These are phyloP conservation scores for Sebastes matsubarae DNA, from an alignment of 2,797 vertebrate genomes.

Conservation along the genomic window DNA sequence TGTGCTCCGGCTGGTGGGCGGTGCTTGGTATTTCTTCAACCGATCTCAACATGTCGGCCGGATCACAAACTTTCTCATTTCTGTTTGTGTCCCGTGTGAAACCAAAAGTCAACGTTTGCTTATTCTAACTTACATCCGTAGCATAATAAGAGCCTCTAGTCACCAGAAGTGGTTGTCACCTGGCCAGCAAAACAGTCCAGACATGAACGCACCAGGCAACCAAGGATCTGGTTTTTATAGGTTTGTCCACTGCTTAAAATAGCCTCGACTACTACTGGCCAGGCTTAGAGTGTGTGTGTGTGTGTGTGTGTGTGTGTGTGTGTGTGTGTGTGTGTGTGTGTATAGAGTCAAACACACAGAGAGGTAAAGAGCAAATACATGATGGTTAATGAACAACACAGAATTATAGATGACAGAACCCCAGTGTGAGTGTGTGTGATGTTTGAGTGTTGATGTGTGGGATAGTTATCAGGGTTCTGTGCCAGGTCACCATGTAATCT, in stretches of 20 bases:
- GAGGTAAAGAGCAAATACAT: not conserved
- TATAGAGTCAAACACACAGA: not conserved
- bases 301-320: not conserved
- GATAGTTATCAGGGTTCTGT: not conserved
- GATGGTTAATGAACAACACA: not conserved
- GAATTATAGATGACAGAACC: not conserved
- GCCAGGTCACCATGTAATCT: not conserved
- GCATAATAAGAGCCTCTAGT: not conserved
- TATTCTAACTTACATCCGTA: not conserved
- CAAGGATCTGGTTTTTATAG: slow-evolving; percentile 12
- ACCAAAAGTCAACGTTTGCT: not conserved
- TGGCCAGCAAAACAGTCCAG: not conserved
- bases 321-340: not conserved
- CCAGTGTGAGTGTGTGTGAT: not conserved
- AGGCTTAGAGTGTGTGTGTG: not conserved
- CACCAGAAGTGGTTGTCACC: not conserved
- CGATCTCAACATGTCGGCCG: too few relatives aligned
- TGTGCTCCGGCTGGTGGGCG: too few relatives aligned
- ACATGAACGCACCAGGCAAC: not conserved
- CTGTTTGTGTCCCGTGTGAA: too few relatives aligned
- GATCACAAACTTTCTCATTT: too few relatives aligned
- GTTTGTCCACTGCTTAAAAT: not conserved
- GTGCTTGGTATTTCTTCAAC: too few relatives aligned
- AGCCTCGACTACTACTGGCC: not conserved
- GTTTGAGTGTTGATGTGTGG: not conserved